A percentile compares a stretch with the other conserved stretches of the same genome.
These are phyloP conservation scores for Pterophyllum scalare DNA, from an alignment of 2,113 vertebrate genomes.

Conservation along the genomic window DNA sequence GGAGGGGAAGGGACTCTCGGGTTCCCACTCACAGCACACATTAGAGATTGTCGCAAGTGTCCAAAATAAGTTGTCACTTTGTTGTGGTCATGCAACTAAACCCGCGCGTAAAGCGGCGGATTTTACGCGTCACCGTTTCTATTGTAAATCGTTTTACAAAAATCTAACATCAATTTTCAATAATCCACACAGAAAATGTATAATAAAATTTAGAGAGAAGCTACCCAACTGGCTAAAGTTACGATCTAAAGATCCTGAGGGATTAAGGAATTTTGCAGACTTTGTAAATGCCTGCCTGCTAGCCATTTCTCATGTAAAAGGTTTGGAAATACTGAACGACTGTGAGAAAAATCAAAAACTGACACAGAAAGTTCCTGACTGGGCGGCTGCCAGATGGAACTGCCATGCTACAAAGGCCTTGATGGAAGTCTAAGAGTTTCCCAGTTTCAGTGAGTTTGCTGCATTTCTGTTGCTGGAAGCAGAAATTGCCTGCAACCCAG, in stretches of 20 bases:
- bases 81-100: background rate
- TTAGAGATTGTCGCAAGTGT: background rate
- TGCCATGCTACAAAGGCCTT: rapidly evolving
- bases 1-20: background rate
- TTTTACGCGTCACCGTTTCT: background rate
- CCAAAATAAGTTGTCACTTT: background rate
- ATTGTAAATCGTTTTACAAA: too few species aligned
- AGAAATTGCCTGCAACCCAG: slow-evolving; percentile 2
- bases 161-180: background rate
- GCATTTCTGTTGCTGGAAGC: background rate
- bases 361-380: background rate
- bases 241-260: background rate
- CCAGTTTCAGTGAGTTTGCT: background rate
- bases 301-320: too few species aligned
- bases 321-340: too few species aligned
- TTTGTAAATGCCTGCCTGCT: background rate
- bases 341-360: background rate
- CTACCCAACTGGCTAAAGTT: background rate
- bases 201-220: background rate
- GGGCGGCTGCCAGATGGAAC: background rate
- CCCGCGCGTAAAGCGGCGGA: too few species aligned
- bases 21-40: slow-evolving; percentile 29
- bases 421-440: background rate
- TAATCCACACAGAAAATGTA: background rate
- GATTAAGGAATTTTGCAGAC: background rate